A percentile compares a stretch with the other conserved stretches of the same genome.
Conservation (phyloP, 1,140 invertebrate species). For the Papilio machaon region DNA sequence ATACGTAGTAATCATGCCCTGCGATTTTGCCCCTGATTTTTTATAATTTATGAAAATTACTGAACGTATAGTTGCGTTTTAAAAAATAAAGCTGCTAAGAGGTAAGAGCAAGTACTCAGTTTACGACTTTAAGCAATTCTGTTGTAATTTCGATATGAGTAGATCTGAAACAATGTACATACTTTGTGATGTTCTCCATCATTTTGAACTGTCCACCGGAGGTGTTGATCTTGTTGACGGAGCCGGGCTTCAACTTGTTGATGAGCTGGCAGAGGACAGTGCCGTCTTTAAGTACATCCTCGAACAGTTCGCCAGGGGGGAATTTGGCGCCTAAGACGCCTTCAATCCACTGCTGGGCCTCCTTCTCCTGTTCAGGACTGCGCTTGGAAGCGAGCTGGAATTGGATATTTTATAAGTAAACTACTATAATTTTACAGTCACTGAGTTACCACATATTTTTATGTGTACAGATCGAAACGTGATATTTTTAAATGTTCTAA, state of each 20-base stretch:
- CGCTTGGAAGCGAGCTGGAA: conserved; percentile 93
- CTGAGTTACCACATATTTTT: not conserved
- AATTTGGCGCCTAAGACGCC: conserved; percentile 92
- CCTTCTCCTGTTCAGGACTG: conserved; percentile 92
- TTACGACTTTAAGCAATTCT: too few species aligned
- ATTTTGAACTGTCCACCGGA: conserved; percentile 96
- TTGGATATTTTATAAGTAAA: conserved; percentile 4
- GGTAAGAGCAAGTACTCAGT: too few species aligned
- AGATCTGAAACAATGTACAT: conserved; percentile 55
- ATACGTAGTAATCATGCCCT: not conserved
- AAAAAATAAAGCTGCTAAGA: not conserved
- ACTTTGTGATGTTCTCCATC: conserved; percentile 97
- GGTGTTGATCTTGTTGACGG: conserved; percentile 92
- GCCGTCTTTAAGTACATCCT: conserved; percentile 93
- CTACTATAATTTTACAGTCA: not conserved
- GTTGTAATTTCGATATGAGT: not conserved
- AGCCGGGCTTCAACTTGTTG: conserved; percentile 93
- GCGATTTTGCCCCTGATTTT: not conserved
- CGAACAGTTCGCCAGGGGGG: conserved; percentile 87
- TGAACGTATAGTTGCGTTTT: not conserved
- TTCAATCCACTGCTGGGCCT: conserved; percentile 96
- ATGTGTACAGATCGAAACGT: conserved; percentile 16
- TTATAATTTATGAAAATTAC: not conserved
- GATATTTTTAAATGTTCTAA: conserved; percentile 72
- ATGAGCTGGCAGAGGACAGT: conserved; percentile 94